Percentiles rank a stretch among this genome's conserved stretches.
phyloP scores from a whole-genome alignment of 2,797 vertebrate genomes.

The Enteromius viviparus region DNA sequence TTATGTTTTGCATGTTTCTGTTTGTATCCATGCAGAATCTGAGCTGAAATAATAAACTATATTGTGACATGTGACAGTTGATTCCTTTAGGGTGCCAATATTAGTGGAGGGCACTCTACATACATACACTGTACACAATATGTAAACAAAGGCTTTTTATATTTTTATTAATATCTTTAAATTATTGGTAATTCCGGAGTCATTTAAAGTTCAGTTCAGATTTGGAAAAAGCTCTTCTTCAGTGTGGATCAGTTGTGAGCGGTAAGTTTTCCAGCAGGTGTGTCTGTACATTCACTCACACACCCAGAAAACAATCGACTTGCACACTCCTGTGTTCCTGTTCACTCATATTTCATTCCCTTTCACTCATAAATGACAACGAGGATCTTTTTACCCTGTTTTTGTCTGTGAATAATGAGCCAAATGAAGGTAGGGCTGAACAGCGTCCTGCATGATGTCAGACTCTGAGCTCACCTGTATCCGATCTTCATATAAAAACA shows the following conservation, averaged over 20 bases:
- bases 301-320: slow-evolving; percentile 63
- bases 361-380: slow-evolving; percentile 64
- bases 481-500: not conserved
- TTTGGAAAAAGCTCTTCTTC: no score
- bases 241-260: no score
- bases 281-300: not conserved
- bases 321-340: slow-evolving; percentile 59
- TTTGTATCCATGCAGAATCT: not conserved
- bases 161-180: no score
- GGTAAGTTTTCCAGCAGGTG: no score
- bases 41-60: not conserved
- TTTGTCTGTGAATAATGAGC: slow-evolving; percentile 20
- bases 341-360: slow-evolving; percentile 64
- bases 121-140: no score
- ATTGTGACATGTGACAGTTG: not conserved
- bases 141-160: no score
- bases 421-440: not conserved
- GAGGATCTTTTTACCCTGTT: slow-evolving; percentile 57
- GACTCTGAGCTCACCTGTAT: not conserved
- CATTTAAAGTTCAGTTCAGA: no score
- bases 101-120: no score
- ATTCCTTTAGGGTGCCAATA: not conserved
- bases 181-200: no score
- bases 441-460: not conserved
- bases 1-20: not conserved